Evolutionary conservation across 2,888 invertebrate species (phyloP).

Genomic region (Macaria liturata): DNA sequence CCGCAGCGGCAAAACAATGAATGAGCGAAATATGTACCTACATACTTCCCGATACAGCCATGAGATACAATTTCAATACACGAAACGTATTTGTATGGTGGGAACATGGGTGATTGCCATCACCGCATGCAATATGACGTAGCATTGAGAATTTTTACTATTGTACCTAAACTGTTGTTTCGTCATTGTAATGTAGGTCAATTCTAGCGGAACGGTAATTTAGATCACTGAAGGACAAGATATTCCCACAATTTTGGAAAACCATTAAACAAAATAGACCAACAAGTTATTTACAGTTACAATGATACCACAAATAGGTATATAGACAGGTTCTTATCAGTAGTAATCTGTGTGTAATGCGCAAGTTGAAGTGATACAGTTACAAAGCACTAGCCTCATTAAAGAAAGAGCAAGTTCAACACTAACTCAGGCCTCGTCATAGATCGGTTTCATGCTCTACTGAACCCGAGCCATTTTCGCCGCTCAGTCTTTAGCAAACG

Average conservation of each 20-base stretch:
- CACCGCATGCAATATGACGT: constrained; percentile 35
- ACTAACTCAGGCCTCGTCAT: constrained; percentile 37
- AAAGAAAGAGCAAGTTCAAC: constrained; percentile 44
- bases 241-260: constrained; percentile 1
- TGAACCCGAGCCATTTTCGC: constrained; percentile 46
- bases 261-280: too few species aligned
- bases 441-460: constrained; percentile 52
- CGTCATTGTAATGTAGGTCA: constrained; percentile 34
- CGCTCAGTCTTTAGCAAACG: constrained; percentile 50
- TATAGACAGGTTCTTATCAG: too few species aligned
- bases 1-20: constrained; percentile 12
- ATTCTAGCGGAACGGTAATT: constrained; percentile 23
- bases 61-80: constrained; percentile 35
- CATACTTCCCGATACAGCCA: constrained; percentile 15
- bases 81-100: constrained; percentile 32
- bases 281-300: too few species aligned
- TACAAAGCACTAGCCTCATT: constrained; percentile 19
- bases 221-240: constrained; percentile 22
- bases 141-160: constrained; percentile 35
- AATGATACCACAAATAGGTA: too few species aligned
- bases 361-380: constrained; percentile 1
- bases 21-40: constrained; percentile 17
- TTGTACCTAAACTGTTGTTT: constrained; percentile 29
- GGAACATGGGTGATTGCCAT: constrained; percentile 34
- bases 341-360: too few species aligned